Base-by-base conservation (phyloP, 2,888 invertebrate genomes). In the Nomada ferruginata region DNA sequence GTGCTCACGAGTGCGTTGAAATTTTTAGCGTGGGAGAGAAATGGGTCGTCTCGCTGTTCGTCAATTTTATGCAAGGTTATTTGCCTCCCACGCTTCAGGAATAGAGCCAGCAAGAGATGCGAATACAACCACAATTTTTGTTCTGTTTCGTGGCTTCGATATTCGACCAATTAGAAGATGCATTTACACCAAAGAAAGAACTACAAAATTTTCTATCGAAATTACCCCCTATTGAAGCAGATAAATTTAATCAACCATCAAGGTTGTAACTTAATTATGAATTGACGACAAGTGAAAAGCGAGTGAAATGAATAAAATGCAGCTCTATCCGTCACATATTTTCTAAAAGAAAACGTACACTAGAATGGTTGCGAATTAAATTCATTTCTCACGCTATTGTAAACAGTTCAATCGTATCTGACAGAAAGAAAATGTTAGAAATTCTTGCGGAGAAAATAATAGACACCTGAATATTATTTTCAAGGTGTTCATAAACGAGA, bases 401-500 rank as follows among this genome's bases (percentile, higher is more conserved):
- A 42, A 15, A 5, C 1, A 7, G 36, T 36, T 36, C 36, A 7
- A 36, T 36, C 7, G 5, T 10, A 15, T 42, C 18, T 50, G 57
- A 63, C 7, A 7, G 36, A 36, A 36, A 36, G 36, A 1, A 36
- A 36, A 36, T 36, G 5, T 36, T 9, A 36, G 36, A 36, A 36
- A 36, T 36, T 7, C 52, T 20, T 42, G 53, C 50, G 63, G 61
- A 7, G 65, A 66, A 68, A 69, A 61, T 26, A 65, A 26, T 26
- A 20, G 52, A 66, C 63, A 77, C 66, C 61, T 76, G 79, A 75
- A 61, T 66, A 50, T 61, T 66, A 76, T 60, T 78, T 59, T 72
- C 65, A 36, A 74, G 57, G 59, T 77, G 81, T 78, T 87, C 81
- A 80, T 83, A 82, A 87, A 83, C 79, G 79, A 50, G 60, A 66